Conservation (phyloP, 1,140 invertebrate genomes). For the Lepidurus apus region DNA sequence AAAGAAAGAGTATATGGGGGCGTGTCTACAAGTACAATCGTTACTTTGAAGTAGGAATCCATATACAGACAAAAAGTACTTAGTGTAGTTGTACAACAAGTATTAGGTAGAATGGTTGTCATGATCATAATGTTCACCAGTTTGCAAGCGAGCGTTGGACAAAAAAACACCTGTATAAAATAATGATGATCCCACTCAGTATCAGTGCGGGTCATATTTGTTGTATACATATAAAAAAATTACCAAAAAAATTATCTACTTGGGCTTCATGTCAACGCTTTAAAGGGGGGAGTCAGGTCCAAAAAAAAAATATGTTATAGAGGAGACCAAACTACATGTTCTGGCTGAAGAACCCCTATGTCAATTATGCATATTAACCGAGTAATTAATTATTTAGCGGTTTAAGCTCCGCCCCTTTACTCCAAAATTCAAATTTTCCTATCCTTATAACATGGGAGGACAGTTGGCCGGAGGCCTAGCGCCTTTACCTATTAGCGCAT, state of each 20-base stretch:
- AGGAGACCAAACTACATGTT: too few relatives aligned
- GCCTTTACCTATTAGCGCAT: too few relatives aligned
- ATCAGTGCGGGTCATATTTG: conserved; percentile 7
- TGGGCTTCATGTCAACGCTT: too few relatives aligned
- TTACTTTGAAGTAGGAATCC: conserved; percentile 22
- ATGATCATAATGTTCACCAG: conserved; percentile 12
- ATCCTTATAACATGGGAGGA: too few relatives aligned
- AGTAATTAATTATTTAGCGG: too few relatives aligned
- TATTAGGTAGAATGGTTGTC: conserved; percentile 12
- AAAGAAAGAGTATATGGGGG: neutral
- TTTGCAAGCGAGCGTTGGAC: conserved; percentile 17
- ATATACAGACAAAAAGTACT: neutral
- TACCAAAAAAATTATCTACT: neutral
- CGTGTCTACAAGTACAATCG: conserved; percentile 10
- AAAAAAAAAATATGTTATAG: too few relatives aligned
- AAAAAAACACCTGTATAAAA: conserved; percentile 20
- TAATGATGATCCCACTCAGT: conserved; percentile 15
- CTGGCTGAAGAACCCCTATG: too few relatives aligned
- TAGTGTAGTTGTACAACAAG: conserved; percentile 22
- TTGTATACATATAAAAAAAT: conserved; percentile 17
- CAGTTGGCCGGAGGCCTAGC: too few relatives aligned
- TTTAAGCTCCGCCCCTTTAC: too few relatives aligned
- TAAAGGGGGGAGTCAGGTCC: too few relatives aligned
- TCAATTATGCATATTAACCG: too few relatives aligned
- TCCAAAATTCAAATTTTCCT: too few relatives aligned